Evolutionary conservation across 2,797 vertebrate genomes (phyloP), one percentile per base, ranked within the genome.

Genomic region (Coilia nasus): DNA sequence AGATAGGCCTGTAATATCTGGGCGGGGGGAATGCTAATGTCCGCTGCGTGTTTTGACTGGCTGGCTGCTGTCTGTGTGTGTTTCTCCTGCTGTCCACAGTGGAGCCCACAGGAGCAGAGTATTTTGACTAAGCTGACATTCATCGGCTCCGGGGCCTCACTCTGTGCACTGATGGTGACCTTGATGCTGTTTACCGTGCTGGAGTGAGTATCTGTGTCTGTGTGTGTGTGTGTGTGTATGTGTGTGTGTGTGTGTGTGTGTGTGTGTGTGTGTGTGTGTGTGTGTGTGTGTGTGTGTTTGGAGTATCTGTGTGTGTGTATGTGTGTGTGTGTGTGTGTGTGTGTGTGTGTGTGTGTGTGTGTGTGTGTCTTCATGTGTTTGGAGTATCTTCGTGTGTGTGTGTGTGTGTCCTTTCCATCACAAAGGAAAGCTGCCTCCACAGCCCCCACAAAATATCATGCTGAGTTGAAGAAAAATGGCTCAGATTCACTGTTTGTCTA

Each of bases 151-250:
- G 96, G 96, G 31, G 95, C 95, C 0, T 96, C 96, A 67, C 93
- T 96, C 83, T 96, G 96, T 60, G 96, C 95, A 0, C 92, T 96
- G 82, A 88, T 96, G 88, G 94, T 96, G 92, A 96, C 96, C 89
- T 93, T 96, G 94, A 95, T 96, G 94, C 93, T 96, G 87, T 96
- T 96, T 91, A 96, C 94, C 6, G 94, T 96, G 84, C 89, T 96
- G 81, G 96, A 96, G 96, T 96, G 91, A 96, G 96, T 96, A 57
- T 41, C 50, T 54, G 28, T 50, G 81, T 57, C 54, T 87, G 82
- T 71, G 83, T 23, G 83, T 59, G 19, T 67, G 62, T 67, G 62
- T 67, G 62, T 28, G 10, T 67, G 62, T 15, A 11, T 28, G 25
- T 23, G 23, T 62, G 12, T 23, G n/a, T 10, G n/a, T 23, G n/a